Conservation (phyloP, 1,140 invertebrate genomes). For the Heterodera schachtii region DNA sequence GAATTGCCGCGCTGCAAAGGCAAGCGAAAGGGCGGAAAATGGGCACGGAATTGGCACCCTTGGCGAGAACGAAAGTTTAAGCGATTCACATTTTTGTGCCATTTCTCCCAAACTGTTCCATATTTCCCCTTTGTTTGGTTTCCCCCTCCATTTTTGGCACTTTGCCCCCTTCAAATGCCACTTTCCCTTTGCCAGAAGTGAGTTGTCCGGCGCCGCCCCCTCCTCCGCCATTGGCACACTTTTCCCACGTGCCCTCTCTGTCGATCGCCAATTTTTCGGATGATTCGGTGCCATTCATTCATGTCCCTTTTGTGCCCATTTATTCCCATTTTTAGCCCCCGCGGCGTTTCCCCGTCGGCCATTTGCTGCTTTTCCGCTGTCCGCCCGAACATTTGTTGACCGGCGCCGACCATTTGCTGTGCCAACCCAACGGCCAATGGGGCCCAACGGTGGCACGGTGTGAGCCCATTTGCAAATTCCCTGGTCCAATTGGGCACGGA, state of each 20-base stretch:
- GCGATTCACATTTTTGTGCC: too few species aligned
- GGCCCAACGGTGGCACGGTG: conserved; percentile 38
- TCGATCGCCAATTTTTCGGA: background rate
- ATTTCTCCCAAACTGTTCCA: too few species aligned
- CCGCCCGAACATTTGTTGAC: conserved; percentile 42
- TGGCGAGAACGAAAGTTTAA: too few species aligned
- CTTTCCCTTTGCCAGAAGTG: conserved; percentile 31
- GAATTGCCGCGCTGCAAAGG: conserved; percentile 37
- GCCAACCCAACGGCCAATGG: conserved; percentile 48
- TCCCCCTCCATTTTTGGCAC: too few species aligned
- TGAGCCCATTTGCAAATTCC: conserved; percentile 43
- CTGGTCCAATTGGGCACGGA: conserved; percentile 37
- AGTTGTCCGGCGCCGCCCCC: conserved; percentile 31
- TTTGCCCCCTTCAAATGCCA: background rate
- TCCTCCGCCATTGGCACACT: conserved; percentile 27
- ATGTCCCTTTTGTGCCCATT: background rate
- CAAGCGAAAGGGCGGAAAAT: background rate
- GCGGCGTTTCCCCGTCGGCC: conserved; percentile 35
- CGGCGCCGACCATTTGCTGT: conserved; percentile 54
- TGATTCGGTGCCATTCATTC: background rate
- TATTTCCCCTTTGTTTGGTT: background rate
- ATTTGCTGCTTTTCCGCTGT: conserved; percentile 47
- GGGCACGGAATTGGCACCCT: too few species aligned
- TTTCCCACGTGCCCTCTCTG: conserved; percentile 23
- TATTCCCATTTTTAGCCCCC: background rate